phyloP scores from a whole-genome alignment of 2,888 invertebrate species.

The Tetragnatha montana region DNA sequence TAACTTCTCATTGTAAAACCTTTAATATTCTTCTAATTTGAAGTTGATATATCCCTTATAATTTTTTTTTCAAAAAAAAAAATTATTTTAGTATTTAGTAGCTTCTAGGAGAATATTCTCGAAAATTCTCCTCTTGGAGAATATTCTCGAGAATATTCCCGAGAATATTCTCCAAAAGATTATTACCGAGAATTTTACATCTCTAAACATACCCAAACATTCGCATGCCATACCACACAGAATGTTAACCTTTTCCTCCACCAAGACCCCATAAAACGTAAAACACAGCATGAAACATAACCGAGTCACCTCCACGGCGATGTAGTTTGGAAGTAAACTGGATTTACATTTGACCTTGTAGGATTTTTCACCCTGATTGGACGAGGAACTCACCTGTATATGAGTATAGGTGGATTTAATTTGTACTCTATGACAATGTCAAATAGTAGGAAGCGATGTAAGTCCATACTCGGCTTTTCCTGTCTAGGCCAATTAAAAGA shows the following conservation, averaged over 20 bases:
- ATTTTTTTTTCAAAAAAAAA: too few species aligned
- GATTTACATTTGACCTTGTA: neutral
- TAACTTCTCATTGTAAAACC: too few species aligned
- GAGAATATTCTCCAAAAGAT: too few species aligned
- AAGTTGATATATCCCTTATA: too few species aligned
- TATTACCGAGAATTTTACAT: too few species aligned
- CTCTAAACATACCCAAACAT: too few species aligned
- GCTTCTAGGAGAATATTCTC: too few species aligned
- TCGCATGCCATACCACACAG: neutral
- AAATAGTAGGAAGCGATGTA: neutral
- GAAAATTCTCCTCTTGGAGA: too few species aligned
- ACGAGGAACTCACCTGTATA: neutral
- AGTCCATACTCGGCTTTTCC: conserved; percentile 12
- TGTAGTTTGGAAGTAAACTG: neutral
- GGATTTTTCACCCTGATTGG: neutral
- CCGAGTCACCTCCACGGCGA: neutral
- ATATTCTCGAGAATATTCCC: too few species aligned
- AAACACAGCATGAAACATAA: neutral
- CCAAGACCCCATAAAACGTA: neutral
- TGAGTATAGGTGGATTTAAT: neutral
- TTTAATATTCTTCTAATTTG: too few species aligned
- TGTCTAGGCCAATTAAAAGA: conserved; percentile 27
- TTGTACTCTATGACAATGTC: neutral
- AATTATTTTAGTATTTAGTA: too few species aligned
- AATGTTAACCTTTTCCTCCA: neutral